Conservation (phyloP, 2,888 invertebrate genomes). For the Apamea monoglypha region DNA sequence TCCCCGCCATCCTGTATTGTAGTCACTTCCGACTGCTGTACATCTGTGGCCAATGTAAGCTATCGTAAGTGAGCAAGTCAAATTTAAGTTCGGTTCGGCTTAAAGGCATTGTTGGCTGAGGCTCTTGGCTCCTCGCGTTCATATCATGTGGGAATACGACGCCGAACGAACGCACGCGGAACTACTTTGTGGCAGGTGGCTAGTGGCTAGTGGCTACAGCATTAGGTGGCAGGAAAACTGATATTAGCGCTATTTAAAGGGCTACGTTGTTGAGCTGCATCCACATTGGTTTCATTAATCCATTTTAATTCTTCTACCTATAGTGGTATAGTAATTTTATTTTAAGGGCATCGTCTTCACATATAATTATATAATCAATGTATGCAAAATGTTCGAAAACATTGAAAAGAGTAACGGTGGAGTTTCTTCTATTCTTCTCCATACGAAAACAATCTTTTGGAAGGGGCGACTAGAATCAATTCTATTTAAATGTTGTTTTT, state of each 20-base stretch:
- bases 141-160: slow-evolving; percentile 55
- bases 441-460: too few relatives aligned
- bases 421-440: too few relatives aligned
- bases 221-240: not conserved
- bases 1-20: not conserved
- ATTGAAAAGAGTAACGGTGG: too few relatives aligned
- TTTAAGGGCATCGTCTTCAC: too few relatives aligned
- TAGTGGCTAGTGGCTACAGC: not conserved
- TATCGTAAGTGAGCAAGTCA: slow-evolving; percentile 74
- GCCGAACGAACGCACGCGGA: not conserved
- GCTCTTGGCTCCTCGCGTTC: slow-evolving; percentile 15
- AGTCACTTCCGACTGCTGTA: slow-evolving; percentile 49
- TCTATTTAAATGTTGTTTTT: too few relatives aligned
- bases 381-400: too few relatives aligned
- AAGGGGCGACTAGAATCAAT: too few relatives aligned
- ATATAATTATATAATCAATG: too few relatives aligned
- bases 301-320: too few relatives aligned
- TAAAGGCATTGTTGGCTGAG: slow-evolving; percentile 73
- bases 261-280: not conserved
- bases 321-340: too few relatives aligned
- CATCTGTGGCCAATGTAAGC: slow-evolving; percentile 62
- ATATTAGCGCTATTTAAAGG: not conserved
- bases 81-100: slow-evolving; percentile 67
- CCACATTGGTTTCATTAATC: too few relatives aligned
- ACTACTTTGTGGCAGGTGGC: not conserved